Base-by-base conservation (phyloP, 2,113 vertebrate species). In the Onychostruthus taczanowskii region DNA sequence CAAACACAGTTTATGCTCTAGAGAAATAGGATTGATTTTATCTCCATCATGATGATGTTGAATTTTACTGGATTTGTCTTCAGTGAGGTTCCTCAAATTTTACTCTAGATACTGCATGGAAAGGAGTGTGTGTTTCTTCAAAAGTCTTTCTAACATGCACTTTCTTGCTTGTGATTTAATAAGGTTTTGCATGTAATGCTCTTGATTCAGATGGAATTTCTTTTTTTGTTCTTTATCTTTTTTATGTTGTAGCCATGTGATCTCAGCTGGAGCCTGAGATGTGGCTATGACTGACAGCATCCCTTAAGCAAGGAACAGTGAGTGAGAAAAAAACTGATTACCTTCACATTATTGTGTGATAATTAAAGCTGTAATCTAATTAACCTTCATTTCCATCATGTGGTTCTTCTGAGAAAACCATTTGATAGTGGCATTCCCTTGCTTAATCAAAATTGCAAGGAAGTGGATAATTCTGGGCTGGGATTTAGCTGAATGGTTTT, bases 341-440 rank as follows among this genome's bases (percentile, higher is more conserved):
- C 49, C 16, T 74, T 87, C 44, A 33, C 5, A 0, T 85, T 93
- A 52, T 76, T 86, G 23, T 76, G 35, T 49, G 79, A 80, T 88
- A 90, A 93, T 83, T 92, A 83, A 88, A 88, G 37, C 63, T 94
- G 44, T 92, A 69, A 88, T 83, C 58, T 86, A 90, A 92, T 95
- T 88, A 93, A 95, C 70, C 74, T 24, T 85, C 30, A 22, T 23
- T 83, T 37, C 30, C 15, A 56, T 73, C 31, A 37, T 49, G 16
- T 58, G n/a, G 10, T 49, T 66, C 41, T 91, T 87, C 53, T 55
- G 31, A 79, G 82, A 79, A 85, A 90, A 82, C 8, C 2, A 28
- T 69, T 67, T 91, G 50, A 79, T 63, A 46, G 24, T n/a, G 22
- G 43, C 31, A 13, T 61, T 87, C 23, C 58, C 53, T 67, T 72